Percentiles rank a stretch among this genome's conserved stretches.
These are phyloP conservation scores for Paracyclopina nana DNA, from an alignment of 1,140 invertebrate genomes.

Conservation along the genomic window DNA sequence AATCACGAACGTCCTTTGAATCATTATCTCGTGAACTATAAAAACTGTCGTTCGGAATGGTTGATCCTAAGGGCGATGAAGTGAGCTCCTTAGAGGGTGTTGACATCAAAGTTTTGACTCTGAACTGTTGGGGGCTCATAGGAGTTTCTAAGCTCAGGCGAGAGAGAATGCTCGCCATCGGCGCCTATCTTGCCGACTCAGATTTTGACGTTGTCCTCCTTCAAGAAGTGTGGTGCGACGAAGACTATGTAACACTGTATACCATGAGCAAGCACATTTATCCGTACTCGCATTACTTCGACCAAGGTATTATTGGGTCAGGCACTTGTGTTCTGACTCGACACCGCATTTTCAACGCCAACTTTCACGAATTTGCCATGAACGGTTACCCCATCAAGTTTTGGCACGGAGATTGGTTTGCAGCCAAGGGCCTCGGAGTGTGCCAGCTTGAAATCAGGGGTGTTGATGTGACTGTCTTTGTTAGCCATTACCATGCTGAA, in stretches of 20 bases:
- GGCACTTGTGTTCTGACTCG: constrained; percentile 9
- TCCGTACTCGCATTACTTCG: constrained; percentile 10
- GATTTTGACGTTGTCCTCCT: constrained; percentile 14
- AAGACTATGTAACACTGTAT: not conserved
- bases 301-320: constrained; percentile 15
- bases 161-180: not conserved
- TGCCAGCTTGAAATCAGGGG: constrained; percentile 6
- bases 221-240: constrained; percentile 11
- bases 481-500: constrained; percentile 12
- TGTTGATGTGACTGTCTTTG: constrained; percentile 1
- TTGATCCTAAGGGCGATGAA: too few species aligned
- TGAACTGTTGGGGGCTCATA: constrained; percentile 8
- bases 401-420: constrained; percentile 16
- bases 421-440: constrained; percentile 9
- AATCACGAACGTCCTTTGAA: too few species aligned
- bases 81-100: not conserved
- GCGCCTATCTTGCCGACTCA: not conserved
- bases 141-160: constrained; percentile 1
- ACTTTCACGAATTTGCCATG: constrained; percentile 12
- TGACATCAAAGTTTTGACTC: constrained; percentile 12
- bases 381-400: constrained; percentile 15
- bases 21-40: too few species aligned
- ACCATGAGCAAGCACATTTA: not conserved
- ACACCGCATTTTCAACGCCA: not conserved
- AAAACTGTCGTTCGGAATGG: too few species aligned